These are phyloP conservation scores for Boloria selene DNA, from an alignment of 2,888 invertebrate species.

Conservation along the genomic window DNA sequence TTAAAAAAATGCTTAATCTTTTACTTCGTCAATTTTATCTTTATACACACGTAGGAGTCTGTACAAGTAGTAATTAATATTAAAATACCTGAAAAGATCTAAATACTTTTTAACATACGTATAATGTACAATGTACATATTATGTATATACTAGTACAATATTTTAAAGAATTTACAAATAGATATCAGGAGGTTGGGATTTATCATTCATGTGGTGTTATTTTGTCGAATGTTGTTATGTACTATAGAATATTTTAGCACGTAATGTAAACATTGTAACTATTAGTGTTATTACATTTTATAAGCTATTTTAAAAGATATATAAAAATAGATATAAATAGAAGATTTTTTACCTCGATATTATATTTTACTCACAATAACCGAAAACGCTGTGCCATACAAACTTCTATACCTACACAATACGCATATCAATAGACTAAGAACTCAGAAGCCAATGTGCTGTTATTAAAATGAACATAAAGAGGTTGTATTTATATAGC, in stretches of 20 bases:
- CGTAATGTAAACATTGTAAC: background rate
- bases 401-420: no score
- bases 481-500: no score
- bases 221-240: background rate
- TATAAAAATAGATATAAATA: no score
- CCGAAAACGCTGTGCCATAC: no score
- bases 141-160: background rate
- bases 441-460: no score
- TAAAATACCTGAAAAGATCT: slow-evolving; percentile 6
- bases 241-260: background rate
- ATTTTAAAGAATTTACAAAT: background rate
- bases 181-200: background rate
- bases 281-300: slow-evolving; percentile 1
- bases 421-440: no score
- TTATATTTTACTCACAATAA: background rate
- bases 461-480: no score
- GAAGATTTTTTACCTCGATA: no score
- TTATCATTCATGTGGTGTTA: slow-evolving; percentile 1
- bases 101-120: background rate
- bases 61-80: background rate
- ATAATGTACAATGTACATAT: no score
- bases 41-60: no score
- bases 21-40: no score
- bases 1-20: no score
- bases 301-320: background rate